Evolutionary conservation across 2,888 invertebrate species (phyloP).

Genomic region (Apodemia mormo): DNA sequence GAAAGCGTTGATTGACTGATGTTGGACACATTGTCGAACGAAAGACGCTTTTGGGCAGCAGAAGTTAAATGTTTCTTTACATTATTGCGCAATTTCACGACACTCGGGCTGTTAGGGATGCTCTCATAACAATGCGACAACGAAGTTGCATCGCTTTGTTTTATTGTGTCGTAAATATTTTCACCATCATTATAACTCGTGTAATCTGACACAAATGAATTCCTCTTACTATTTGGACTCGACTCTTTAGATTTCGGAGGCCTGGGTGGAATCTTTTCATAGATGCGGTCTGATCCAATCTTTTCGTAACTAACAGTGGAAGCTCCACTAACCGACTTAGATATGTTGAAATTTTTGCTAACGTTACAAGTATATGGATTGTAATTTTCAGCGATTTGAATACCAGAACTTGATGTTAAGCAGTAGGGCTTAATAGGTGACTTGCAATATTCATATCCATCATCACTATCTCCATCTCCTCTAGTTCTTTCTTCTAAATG

Average conservation of each 20-base stretch:
- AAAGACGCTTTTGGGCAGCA: conserved; percentile 66
- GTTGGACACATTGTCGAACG: conserved; percentile 74
- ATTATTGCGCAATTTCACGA: conserved; percentile 67
- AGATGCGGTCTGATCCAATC: conserved; percentile 73
- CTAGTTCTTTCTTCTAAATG: conserved; percentile 69
- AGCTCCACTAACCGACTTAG: conserved; percentile 73
- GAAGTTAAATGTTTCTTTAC: conserved; percentile 61
- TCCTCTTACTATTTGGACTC: conserved; percentile 65
- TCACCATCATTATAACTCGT: conserved; percentile 74
- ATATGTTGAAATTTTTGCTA: conserved; percentile 60
- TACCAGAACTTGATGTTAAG: conserved; percentile 65
- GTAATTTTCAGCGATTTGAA: conserved; percentile 79
- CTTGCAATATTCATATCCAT: conserved; percentile 77
- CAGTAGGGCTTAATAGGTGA: conserved; percentile 72
- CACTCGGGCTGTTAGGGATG: conserved; percentile 76
- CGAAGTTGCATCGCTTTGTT: conserved; percentile 73
- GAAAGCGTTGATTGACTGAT: conserved; percentile 79
- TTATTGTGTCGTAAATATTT: conserved; percentile 84
- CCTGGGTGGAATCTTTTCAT: conserved; percentile 69
- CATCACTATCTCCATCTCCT: conserved; percentile 74
- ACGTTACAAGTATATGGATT: conserved; percentile 51
- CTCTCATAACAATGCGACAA: conserved; percentile 84
- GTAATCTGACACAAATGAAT: conserved; percentile 67
- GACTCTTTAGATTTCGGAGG: conserved; percentile 61
- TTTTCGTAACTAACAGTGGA: conserved; percentile 74